These are phyloP conservation scores for Centropus unirufus DNA, from an alignment of 2,113 vertebrate genomes.

Conservation along the genomic window DNA sequence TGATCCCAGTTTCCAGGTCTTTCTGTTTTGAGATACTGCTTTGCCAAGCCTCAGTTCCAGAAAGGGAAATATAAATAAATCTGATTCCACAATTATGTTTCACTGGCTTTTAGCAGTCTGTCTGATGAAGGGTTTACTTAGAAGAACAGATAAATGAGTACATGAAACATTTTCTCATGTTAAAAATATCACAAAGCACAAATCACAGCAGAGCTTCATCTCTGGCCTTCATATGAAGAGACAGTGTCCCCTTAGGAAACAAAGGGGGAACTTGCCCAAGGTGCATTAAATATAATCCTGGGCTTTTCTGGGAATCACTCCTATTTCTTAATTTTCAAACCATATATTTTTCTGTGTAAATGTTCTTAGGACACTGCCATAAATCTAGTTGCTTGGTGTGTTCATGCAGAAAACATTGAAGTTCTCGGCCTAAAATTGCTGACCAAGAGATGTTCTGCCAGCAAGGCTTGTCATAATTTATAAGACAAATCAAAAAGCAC, in stretches of 20 bases:
- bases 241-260: neutral
- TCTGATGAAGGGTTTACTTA: conserved; percentile 20
- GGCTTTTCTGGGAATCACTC: conserved; percentile 35
- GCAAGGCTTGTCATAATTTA: conserved; percentile 64
- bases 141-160: neutral
- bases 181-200: conserved; percentile 25
- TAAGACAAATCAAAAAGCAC: conserved; percentile 30
- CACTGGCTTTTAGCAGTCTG: neutral
- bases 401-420: conserved; percentile 18
- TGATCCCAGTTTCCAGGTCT: neutral
- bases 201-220: neutral
- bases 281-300: conserved; percentile 27
- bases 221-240: neutral
- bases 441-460: conserved; percentile 68
- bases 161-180: neutral
- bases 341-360: conserved; percentile 42
- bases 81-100: neutral
- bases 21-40: neutral
- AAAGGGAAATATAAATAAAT: conserved; percentile 13
- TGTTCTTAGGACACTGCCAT: neutral
- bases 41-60: neutral
- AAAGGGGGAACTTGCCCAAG: conserved; percentile 39
- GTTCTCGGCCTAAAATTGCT: conserved; percentile 55
- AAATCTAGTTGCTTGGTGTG: conserved; percentile 29
- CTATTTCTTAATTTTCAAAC: conserved; percentile 15